A percentile compares a stretch with the other conserved stretches of the same genome.
Evolutionary conservation across 2,888 invertebrate genomes (phyloP).

Genomic region (Gymnoscelis rufifasciata): DNA sequence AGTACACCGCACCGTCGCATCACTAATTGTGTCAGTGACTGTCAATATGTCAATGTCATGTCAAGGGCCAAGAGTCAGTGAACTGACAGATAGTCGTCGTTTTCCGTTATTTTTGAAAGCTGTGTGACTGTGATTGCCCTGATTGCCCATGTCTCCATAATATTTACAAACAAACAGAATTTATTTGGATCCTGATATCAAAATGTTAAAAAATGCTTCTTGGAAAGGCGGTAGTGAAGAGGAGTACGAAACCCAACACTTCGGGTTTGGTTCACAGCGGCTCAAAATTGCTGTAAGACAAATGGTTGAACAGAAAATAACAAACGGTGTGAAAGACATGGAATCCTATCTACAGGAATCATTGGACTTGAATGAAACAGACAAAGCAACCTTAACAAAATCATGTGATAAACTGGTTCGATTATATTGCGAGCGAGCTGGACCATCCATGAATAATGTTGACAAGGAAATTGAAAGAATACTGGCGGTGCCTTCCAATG

Average conservation of each 20-base stretch:
- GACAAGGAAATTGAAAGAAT: slow-evolving; percentile 63
- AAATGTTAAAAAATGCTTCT: slow-evolving; percentile 55
- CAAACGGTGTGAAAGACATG: slow-evolving; percentile 60
- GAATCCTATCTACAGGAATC: slow-evolving; percentile 56
- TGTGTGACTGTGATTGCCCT: too few relatives aligned
- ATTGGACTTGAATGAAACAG: slow-evolving; percentile 61
- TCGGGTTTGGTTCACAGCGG: slow-evolving; percentile 68
- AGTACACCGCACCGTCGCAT: too few relatives aligned
- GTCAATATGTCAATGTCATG: too few relatives aligned
- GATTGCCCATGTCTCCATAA: too few relatives aligned
- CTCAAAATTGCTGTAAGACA: slow-evolving; percentile 66
- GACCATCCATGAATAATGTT: slow-evolving; percentile 52
- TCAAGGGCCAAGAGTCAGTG: too few relatives aligned
- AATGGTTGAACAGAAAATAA: slow-evolving; percentile 70
- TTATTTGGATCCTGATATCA: neutral
- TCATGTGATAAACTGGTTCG: slow-evolving; percentile 62
- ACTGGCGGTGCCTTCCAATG: slow-evolving; percentile 58
- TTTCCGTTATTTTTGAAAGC: too few relatives aligned
- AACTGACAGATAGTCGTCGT: too few relatives aligned
- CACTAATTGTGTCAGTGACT: too few relatives aligned
- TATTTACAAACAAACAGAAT: too few relatives aligned
- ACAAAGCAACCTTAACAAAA: slow-evolving; percentile 52
- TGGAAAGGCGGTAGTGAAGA: slow-evolving; percentile 68
- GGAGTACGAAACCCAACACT: slow-evolving; percentile 73
- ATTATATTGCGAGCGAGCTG: slow-evolving; percentile 61